These are phyloP conservation scores for Natrix natrix DNA, from an alignment of 2,797 vertebrate species.

Conservation along the genomic window DNA sequence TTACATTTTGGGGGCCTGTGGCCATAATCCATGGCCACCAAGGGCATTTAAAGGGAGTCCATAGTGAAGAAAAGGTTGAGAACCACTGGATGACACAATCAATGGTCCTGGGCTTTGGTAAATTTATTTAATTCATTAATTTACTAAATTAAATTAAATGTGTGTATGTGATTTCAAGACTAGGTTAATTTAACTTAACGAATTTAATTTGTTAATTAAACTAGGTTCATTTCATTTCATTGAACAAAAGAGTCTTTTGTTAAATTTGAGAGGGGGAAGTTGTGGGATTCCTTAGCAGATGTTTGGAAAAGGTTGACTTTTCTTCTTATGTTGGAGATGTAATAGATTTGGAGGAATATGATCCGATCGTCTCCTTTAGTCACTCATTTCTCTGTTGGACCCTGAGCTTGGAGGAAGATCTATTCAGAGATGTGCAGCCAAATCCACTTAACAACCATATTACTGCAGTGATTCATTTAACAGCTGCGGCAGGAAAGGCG, in stretches of 20 bases:
- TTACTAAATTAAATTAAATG: background rate
- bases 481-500: background rate
- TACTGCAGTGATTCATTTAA: background rate
- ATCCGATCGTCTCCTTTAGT: background rate
- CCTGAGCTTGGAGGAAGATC: background rate
- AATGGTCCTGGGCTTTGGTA: background rate
- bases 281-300: background rate
- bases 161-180: background rate
- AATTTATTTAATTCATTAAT: background rate
- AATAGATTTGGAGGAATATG: background rate
- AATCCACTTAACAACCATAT: background rate
- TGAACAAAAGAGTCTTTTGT: background rate
- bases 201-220: background rate
- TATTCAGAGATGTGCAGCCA: background rate
- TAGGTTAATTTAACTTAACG: background rate
- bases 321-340: background rate
- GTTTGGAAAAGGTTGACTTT: background rate
- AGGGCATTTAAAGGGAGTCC: background rate
- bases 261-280: background rate
- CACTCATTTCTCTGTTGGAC: background rate
- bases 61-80: background rate
- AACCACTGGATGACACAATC: background rate
- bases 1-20: background rate
- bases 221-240: background rate
- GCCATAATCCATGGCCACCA: background rate